phyloP scores from a whole-genome alignment of 1,140 invertebrate species.

The Ceratina australensis region DNA sequence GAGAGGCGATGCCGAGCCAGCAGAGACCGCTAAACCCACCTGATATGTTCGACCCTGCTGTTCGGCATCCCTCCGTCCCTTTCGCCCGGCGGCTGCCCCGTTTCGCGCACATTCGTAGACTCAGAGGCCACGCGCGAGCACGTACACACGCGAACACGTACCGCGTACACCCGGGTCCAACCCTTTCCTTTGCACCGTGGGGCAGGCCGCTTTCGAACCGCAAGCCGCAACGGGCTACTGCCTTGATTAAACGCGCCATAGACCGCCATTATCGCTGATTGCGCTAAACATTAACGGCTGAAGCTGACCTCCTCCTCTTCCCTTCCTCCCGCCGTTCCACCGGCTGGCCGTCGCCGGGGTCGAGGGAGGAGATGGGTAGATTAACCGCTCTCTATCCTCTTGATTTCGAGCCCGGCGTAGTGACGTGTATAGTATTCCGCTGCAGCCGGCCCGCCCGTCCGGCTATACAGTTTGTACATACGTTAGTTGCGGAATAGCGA shows the following conservation, averaged over 20 bases:
- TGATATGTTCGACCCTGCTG: constrained; percentile 70
- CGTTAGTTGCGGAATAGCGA: constrained; percentile 37
- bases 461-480: constrained; percentile 32
- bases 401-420: constrained; percentile 45
- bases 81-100: constrained; percentile 37
- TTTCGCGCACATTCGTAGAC: constrained; percentile 15
- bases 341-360: not conserved
- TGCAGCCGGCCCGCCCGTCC: constrained; percentile 65
- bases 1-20: constrained; percentile 72
- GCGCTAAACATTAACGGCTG: constrained; percentile 80
- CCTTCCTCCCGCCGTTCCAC: constrained; percentile 27
- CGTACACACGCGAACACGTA: constrained; percentile 9
- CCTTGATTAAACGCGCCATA: constrained; percentile 81
- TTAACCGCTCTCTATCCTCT: constrained; percentile 31
- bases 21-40: constrained; percentile 77
- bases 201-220: constrained; percentile 72
- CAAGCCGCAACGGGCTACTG: constrained; percentile 79
- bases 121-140: not conserved
- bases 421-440: constrained; percentile 52
- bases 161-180: constrained; percentile 21
- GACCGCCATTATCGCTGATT: constrained; percentile 81
- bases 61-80: constrained; percentile 39
- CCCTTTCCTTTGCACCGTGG: constrained; percentile 76
- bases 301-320: constrained; percentile 53
- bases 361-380: not conserved